A percentile compares a stretch with the other conserved stretches of the same genome.
Conservation (phyloP, 2,797 vertebrate genomes). For the Iguana delicatissima region DNA sequence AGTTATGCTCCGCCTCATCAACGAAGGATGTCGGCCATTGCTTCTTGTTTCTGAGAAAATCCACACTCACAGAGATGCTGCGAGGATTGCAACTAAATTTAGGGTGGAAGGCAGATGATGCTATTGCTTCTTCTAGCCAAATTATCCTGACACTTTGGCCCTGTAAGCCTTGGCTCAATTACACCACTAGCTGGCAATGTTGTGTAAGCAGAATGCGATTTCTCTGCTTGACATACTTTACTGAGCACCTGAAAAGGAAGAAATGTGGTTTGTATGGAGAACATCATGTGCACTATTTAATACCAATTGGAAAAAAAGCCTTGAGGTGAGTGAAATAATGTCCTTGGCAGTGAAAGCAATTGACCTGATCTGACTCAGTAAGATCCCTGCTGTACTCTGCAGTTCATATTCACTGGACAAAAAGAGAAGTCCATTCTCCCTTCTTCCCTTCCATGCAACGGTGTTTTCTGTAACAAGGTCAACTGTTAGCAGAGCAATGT, state of each 20-base stretch:
- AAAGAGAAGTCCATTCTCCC: slow-evolving; percentile 31
- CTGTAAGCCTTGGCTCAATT: not conserved
- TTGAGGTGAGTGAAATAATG: slow-evolving; percentile 27
- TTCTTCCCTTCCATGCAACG: not conserved
- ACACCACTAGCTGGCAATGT: not conserved
- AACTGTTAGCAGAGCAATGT: slow-evolving; percentile 65
- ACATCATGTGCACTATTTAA: not conserved
- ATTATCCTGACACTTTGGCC: not conserved
- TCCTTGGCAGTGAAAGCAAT: slow-evolving; percentile 49
- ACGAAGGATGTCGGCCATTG: too few species aligned
- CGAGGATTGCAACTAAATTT: not conserved
- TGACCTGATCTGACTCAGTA: slow-evolving; percentile 33
- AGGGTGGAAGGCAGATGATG: too few species aligned
- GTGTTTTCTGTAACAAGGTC: slow-evolving; percentile 79
- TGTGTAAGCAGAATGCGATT: slow-evolving; percentile 22
- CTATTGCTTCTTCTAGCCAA: not conserved
- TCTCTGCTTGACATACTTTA: slow-evolving; percentile 32
- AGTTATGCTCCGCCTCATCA: too few species aligned
- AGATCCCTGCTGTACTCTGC: not conserved
- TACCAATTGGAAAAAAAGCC: not conserved
- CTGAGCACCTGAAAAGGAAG: slow-evolving; percentile 25
- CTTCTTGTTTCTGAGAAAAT: too few species aligned
- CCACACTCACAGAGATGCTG: not conserved
- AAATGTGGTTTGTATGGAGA: not conserved
- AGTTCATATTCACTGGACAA: slow-evolving; percentile 8